These are phyloP conservation scores for Eubucco bourcierii DNA, from an alignment of 2,113 vertebrate species.

Conservation along the genomic window DNA sequence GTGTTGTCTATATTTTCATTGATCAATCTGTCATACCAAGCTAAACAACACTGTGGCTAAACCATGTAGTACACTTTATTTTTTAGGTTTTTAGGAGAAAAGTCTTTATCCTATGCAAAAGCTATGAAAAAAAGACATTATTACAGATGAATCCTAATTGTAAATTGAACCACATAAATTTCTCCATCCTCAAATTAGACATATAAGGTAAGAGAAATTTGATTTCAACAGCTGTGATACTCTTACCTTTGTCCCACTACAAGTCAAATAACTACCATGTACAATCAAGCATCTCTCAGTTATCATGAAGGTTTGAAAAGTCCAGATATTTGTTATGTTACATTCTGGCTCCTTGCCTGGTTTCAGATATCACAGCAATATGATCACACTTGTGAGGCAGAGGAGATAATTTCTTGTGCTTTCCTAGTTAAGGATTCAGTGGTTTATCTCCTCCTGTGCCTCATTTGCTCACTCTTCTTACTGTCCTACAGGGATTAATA, in stretches of 20 bases:
- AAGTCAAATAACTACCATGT: not conserved
- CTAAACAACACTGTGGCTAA: not conserved
- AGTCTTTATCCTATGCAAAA: not conserved
- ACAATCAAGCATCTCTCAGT: not conserved
- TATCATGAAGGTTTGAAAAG: not conserved
- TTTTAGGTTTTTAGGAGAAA: conserved; percentile 46
- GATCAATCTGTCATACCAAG: conserved; percentile 7
- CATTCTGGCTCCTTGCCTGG: not conserved
- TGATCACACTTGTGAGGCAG: not conserved
- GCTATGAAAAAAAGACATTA: not conserved
- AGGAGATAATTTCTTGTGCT: not conserved
- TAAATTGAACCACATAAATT: conserved; percentile 39
- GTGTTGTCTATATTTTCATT: conserved; percentile 24
- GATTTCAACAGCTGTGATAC: conserved; percentile 26
- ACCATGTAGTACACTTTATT: conserved; percentile 34
- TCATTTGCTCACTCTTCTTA: not conserved
- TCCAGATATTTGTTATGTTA: not conserved
- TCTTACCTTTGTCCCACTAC: not conserved
- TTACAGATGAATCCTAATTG: conserved; percentile 33
- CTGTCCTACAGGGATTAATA: not conserved
- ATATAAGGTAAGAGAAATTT: not conserved
- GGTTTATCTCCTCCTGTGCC: not conserved
- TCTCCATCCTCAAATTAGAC: not conserved
- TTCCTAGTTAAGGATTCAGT: not conserved
- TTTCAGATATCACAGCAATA: not conserved